Evolutionary conservation across 2,797 vertebrate genomes (phyloP).

Genomic region (Vireo griseus): DNA sequence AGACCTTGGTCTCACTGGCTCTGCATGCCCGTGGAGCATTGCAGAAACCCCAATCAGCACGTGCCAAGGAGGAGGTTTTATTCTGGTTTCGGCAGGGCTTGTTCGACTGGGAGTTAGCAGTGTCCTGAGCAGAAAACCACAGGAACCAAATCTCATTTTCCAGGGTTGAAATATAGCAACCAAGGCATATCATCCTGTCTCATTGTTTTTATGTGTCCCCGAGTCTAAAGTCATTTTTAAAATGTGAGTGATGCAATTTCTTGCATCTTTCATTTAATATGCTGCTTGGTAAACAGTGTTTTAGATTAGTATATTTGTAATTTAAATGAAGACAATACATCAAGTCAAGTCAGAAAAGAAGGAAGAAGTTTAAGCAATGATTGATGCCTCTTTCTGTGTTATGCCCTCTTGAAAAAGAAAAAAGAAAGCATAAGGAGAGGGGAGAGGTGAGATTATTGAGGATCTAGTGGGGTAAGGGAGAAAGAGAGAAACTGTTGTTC

Average conservation of each 20-base stretch:
- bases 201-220: slow-evolving; percentile 64
- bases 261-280: slow-evolving; percentile 78
- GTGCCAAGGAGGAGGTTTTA: not conserved
- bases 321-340: slow-evolving; percentile 83
- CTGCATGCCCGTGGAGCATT: accelerated
- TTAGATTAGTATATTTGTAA: slow-evolving; percentile 82
- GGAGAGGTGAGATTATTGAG: slow-evolving; percentile 32
- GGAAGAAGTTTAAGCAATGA: slow-evolving; percentile 74
- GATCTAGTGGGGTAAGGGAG: not conserved
- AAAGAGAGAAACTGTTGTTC: slow-evolving; percentile 48
- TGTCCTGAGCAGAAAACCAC: slow-evolving; percentile 55
- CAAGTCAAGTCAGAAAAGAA: slow-evolving; percentile 70
- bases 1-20: not conserved
- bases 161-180: slow-evolving; percentile 57
- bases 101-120: slow-evolving; percentile 18
- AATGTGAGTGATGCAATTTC: slow-evolving; percentile 77
- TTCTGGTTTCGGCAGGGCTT: slow-evolving; percentile 5
- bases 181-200: slow-evolving; percentile 46
- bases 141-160: slow-evolving; percentile 61
- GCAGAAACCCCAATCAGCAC: not conserved
- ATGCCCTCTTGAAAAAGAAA: slow-evolving; percentile 46
- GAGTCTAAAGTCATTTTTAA: slow-evolving; percentile 77
- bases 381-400: slow-evolving; percentile 68
- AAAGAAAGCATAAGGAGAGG: not conserved
- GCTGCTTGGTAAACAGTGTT: slow-evolving; percentile 79